Evolutionary conservation across 2,888 invertebrate species (phyloP).

Genomic region (Allygus modestus): DNA sequence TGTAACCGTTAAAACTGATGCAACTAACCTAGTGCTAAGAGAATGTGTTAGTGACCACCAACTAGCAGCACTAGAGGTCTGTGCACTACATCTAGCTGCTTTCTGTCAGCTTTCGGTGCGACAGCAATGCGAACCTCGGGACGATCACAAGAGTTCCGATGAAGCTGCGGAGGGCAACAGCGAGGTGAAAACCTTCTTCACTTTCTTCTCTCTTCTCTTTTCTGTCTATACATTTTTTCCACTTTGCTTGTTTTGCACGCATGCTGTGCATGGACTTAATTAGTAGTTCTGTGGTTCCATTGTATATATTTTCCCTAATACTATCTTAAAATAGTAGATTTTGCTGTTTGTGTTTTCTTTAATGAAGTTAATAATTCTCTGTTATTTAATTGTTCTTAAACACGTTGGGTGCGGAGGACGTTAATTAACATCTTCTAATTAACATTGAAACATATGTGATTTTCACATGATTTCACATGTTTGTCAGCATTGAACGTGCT

Average conservation of each 20-base stretch:
- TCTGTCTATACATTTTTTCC: conserved; percentile 1
- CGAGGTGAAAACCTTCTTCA: conserved; percentile 47
- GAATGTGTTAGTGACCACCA: conserved; percentile 50
- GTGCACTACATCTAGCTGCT: conserved; percentile 61
- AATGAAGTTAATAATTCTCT: too few species aligned
- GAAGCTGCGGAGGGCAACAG: background rate
- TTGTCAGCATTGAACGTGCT: too few species aligned
- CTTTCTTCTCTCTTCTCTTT: conserved; percentile 47
- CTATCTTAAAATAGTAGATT: too few species aligned
- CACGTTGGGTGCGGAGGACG: too few species aligned
- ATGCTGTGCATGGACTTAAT: background rate
- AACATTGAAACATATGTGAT: too few species aligned
- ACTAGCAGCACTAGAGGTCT: conserved; percentile 46
- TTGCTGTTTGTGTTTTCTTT: too few species aligned
- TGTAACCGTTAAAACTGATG: background rate
- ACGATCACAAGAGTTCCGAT: conserved; percentile 28
- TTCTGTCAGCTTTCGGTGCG: conserved; percentile 61
- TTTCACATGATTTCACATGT: too few species aligned
- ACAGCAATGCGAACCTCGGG: conserved; percentile 35
- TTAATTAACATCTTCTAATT: too few species aligned
- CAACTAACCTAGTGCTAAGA: conserved; percentile 20
- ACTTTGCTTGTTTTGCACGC: conserved; percentile 31
- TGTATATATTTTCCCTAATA: background rate
- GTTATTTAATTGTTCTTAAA: too few species aligned
- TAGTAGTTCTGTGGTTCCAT: background rate